A percentile compares a stretch with the other conserved stretches of the same genome.
Conservation (phyloP, 1,140 invertebrate genomes). For the Pararge aegeria region DNA sequence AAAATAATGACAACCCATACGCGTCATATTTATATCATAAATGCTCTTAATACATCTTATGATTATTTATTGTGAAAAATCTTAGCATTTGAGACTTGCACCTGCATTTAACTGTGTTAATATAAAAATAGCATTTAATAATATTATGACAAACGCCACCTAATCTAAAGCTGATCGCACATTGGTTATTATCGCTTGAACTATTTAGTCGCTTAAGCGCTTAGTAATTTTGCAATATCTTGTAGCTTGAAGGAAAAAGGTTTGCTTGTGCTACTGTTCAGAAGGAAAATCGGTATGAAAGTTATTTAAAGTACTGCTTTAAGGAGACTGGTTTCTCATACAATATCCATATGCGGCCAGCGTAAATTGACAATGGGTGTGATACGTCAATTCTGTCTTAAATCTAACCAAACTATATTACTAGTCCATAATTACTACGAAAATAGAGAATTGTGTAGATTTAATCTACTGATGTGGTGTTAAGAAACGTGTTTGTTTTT, state of each 20-base stretch:
- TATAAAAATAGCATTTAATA: constrained; percentile 44
- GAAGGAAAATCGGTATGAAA: too few species aligned
- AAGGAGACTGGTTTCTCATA: too few species aligned
- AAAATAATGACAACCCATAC: constrained; percentile 25
- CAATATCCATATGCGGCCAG: too few species aligned
- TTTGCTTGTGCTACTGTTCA: too few species aligned
- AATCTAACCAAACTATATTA: constrained; percentile 47
- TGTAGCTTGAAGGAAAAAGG: too few species aligned
- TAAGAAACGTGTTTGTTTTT: background rate
- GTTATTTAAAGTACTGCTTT: too few species aligned
- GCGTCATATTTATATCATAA: constrained; percentile 28
- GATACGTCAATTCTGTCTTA: constrained; percentile 55
- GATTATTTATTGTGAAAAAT: constrained; percentile 30
- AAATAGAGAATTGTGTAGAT: constrained; percentile 64
- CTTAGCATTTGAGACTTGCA: constrained; percentile 68
- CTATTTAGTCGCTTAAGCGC: too few species aligned
- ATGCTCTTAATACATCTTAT: constrained; percentile 42
- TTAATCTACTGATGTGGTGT: constrained; percentile 57
- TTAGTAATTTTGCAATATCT: too few species aligned
- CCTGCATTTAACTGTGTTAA: constrained; percentile 43
- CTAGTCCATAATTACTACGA: constrained; percentile 53
- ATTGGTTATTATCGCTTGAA: too few species aligned
- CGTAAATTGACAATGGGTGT: constrained; percentile 37
- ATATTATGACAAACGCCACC: constrained; percentile 38
- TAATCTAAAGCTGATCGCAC: constrained; percentile 36